Base-by-base conservation (phyloP, 2,113 vertebrate species). In the Trematomus loennbergii region DNA sequence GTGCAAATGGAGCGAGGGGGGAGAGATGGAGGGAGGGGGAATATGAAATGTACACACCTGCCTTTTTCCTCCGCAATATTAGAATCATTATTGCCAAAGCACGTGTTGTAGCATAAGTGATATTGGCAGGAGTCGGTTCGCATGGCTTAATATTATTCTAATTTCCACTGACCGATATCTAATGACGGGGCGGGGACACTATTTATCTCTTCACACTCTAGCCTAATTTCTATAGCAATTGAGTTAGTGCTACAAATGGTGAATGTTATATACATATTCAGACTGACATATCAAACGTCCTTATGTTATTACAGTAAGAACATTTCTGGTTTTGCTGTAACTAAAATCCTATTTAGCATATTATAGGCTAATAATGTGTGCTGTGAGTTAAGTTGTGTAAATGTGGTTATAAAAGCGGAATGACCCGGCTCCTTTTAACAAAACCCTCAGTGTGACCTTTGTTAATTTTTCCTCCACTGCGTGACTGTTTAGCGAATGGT, bases 11-110 rank as follows among this genome's bases (percentile, higher is more conserved):
- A n/a, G 81, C 46, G 40, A n/a, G 46, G 58, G 20, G 29, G 68
- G 71, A 61, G 50, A 81, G 85, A 43, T 55, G 50, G 60, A 18
- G 20, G 81, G 86, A 40, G 55, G 40, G 60, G 20, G 52, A 73
- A 58, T 79, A 79, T 82, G 82, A 87, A 88, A 92, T 92, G 68
- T 88, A 92, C 88, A 91, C 94, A 94, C 93, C 92, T 95, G 92
- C 91, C 80, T 86, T 82, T 62, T 81, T 16, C 25, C 15, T 13
- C 36, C 10, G 48, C 48, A 33, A 62, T 76, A 81, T 89, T 69
- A 63, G 17, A 70, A 63, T 72, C 58, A 82, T 88, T 84, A 70
- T 81, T 84, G 63, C 62, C 57, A 78, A 57, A 59, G 71, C 81
- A 62, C 62, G 45, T 54, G 77, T 67, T 59, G 63, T 22, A 58